Conservation (phyloP, 2,888 invertebrate genomes). For the Trachelus tabidus region DNA sequence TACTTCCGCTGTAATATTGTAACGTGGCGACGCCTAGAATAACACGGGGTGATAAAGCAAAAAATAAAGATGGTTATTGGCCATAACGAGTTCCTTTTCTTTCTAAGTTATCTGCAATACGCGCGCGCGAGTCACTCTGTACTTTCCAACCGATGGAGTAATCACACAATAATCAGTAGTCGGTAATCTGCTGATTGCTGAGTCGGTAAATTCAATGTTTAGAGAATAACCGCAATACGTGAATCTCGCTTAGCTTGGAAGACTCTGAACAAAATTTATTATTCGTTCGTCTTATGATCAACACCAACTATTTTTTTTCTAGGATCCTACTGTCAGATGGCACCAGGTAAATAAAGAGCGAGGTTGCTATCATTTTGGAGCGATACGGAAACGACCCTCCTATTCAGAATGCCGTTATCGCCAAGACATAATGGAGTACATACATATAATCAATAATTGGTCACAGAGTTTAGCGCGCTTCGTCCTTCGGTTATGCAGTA, state of each 20-base stretch:
- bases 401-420: background rate
- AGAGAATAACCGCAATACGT: background rate
- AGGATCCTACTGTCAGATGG: constrained; percentile 60
- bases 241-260: background rate
- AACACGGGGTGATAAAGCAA: background rate
- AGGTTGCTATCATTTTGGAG: background rate
- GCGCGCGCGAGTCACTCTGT: background rate
- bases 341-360: constrained; percentile 52
- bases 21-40: too few relatives aligned
- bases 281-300: background rate
- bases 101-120: background rate
- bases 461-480: background rate
- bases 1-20: too few relatives aligned
- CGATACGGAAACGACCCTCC: background rate
- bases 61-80: background rate
- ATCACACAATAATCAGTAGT: background rate
- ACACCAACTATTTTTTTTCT: constrained; percentile 32
- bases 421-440: background rate
- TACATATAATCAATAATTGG: background rate
- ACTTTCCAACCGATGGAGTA: background rate
- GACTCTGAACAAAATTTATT: background rate
- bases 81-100: background rate
- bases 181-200: background rate
- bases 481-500: background rate
- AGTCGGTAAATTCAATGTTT: background rate